Evolutionary conservation across 1,140 invertebrate genomes (phyloP).

Genomic region (Pachypsylla venusta): DNA sequence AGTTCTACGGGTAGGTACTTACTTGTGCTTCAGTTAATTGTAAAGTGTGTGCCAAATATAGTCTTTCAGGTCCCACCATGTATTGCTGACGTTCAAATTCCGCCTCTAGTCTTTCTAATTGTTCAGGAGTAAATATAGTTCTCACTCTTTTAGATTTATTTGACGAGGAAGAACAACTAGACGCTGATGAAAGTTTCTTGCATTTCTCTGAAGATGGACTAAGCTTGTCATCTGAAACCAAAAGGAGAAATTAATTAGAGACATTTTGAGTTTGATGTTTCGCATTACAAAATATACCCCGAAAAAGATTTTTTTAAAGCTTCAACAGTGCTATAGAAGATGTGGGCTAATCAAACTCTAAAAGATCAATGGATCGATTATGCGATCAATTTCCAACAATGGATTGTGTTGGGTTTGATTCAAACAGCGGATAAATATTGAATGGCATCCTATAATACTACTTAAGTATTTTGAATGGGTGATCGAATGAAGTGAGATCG

Average conservation of each 20-base stretch:
- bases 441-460: too few species aligned
- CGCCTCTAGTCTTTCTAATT: constrained; percentile 74
- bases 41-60: constrained; percentile 73
- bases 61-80: constrained; percentile 84
- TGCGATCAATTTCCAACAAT: too few species aligned
- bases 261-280: not conserved
- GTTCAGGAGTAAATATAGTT: constrained; percentile 89
- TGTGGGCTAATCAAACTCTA: too few species aligned
- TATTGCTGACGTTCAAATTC: constrained; percentile 90
- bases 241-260: not conserved
- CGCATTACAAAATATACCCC: too few species aligned
- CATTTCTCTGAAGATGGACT: constrained; percentile 14
- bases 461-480: too few species aligned
- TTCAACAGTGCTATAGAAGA: too few species aligned
- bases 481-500: too few species aligned
- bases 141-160: constrained; percentile 58
- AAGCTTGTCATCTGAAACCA: constrained; percentile 19
- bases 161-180: constrained; percentile 10
- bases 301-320: too few species aligned
- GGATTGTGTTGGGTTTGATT: too few species aligned
- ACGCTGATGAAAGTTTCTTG: constrained; percentile 7
- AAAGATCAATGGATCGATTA: too few species aligned
- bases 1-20: too few species aligned
- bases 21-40: constrained; percentile 83
- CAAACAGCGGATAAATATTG: too few species aligned